These are phyloP conservation scores for Andrena haemorrhoa DNA, from an alignment of 2,888 invertebrate genomes.

Conservation along the genomic window DNA sequence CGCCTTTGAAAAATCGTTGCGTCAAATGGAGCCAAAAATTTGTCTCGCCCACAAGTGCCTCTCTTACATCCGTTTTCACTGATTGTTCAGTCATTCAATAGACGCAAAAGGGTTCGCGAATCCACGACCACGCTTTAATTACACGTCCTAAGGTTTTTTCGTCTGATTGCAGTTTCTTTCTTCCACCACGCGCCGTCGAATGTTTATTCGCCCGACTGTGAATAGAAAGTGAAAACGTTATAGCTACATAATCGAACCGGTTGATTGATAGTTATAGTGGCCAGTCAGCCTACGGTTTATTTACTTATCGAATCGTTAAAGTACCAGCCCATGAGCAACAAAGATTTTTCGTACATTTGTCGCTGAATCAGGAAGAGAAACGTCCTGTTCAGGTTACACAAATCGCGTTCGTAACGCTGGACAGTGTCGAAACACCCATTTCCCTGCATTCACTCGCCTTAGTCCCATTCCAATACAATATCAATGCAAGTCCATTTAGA, in stretches of 20 bases:
- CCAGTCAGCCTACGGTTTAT: conserved; percentile 48
- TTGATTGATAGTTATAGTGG: conserved; percentile 53
- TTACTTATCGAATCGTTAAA: conserved; percentile 52
- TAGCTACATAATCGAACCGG: conserved; percentile 63
- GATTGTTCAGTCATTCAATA: neutral
- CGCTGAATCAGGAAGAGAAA: conserved; percentile 35
- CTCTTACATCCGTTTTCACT: neutral
- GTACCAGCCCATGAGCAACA: conserved; percentile 15
- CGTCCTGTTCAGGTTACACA: neutral
- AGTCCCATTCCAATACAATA: neutral
- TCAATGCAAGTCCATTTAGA: neutral
- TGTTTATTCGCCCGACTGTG: conserved; percentile 50
- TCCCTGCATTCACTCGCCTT: neutral
- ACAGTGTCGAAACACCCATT: neutral
- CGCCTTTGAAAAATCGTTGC: neutral
- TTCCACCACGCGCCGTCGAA: conserved; percentile 25
- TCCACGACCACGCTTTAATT: conserved; percentile 1
- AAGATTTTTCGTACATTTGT: conserved; percentile 36
- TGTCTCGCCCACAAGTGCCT: too few relatives aligned
- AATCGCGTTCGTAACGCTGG: neutral
- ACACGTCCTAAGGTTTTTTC: conserved; percentile 19
- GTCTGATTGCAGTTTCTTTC: conserved; percentile 31
- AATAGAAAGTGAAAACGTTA: conserved; percentile 65
- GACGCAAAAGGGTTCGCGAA: neutral
- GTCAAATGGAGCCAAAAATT: neutral